A percentile compares a stretch with the other conserved stretches of the same genome.
These are phyloP conservation scores for Radopholus similis DNA, from an alignment of 1,140 invertebrate species.

Conservation along the genomic window DNA sequence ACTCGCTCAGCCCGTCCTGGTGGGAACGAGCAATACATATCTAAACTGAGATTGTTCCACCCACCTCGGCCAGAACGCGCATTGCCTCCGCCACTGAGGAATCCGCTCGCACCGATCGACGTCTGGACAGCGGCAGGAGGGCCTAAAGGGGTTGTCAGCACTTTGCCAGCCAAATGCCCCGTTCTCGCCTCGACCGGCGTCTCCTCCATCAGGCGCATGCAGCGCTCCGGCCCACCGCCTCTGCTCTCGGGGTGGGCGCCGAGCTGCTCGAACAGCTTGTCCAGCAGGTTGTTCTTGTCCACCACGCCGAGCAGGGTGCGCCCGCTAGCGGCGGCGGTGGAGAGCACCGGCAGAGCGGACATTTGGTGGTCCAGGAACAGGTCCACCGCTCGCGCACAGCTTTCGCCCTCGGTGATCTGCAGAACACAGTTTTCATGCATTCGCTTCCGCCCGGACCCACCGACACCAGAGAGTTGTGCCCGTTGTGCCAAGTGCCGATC, in stretches of 20 bases:
- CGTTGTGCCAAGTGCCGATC: slow-evolving; percentile 39
- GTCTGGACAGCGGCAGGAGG: slow-evolving; percentile 8
- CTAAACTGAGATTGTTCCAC: not conserved
- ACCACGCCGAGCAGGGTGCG: slow-evolving; percentile 16
- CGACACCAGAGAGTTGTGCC: slow-evolving; percentile 24
- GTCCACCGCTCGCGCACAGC: slow-evolving; percentile 19
- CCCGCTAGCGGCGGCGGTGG: not conserved
- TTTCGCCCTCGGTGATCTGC: slow-evolving; percentile 5
- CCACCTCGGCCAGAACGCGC: slow-evolving; percentile 8
- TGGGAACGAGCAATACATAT: not conserved
- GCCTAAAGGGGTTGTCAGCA: slow-evolving; percentile 1
- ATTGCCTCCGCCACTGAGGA: slow-evolving; percentile 17
- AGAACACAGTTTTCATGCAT: slow-evolving; percentile 3
- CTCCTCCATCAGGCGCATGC: slow-evolving; percentile 28
- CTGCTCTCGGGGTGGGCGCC: slow-evolving; percentile 7
- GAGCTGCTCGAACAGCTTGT: slow-evolving; percentile 16
- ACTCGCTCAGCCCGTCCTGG: slow-evolving; percentile 31
- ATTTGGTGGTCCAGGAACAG: slow-evolving; percentile 17
- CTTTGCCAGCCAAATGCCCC: not conserved
- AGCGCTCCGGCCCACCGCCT: slow-evolving; percentile 6
- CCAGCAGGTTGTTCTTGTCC: slow-evolving; percentile 24
- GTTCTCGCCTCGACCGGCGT: slow-evolving; percentile 19
- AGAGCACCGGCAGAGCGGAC: slow-evolving; percentile 1
- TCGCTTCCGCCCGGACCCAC: not conserved
- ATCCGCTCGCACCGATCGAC: slow-evolving; percentile 12